Percentiles rank a stretch among this genome's conserved stretches.
Conservation (phyloP, 2,113 vertebrate genomes). For the Pyrgilauda ruficollis region DNA sequence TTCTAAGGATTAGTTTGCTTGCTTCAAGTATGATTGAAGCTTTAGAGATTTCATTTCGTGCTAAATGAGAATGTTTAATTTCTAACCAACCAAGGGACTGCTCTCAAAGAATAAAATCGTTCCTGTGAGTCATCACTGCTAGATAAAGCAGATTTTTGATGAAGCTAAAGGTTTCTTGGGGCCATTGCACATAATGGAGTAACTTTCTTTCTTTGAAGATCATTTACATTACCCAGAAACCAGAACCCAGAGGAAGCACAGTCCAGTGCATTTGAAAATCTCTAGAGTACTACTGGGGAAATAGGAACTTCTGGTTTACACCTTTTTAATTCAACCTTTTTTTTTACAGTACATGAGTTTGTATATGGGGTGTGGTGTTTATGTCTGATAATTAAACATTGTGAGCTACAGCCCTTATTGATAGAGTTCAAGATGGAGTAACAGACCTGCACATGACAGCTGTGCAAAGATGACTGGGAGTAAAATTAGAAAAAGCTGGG, state of each 20-base stretch:
- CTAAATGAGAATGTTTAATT: constrained; percentile 2
- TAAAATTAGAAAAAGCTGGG: neutral
- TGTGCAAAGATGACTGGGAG: neutral
- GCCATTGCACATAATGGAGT: neutral
- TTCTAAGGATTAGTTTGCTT: constrained; percentile 48
- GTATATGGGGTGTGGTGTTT: neutral
- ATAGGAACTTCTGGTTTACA: neutral
- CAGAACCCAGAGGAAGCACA: neutral
- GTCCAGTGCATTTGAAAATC: neutral
- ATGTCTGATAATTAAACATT: neutral
- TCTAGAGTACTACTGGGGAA: neutral
- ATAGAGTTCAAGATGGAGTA: neutral
- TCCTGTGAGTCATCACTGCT: neutral
- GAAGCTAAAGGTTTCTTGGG: neutral
- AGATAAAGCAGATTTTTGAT: neutral
- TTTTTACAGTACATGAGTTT: neutral
- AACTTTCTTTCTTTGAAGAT: neutral
- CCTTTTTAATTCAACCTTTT: neutral
- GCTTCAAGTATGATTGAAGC: neutral
- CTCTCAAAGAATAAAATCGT: neutral
- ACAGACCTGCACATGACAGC: neutral
- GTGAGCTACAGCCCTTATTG: neutral
- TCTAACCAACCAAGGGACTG: neutral
- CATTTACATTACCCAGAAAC: neutral
- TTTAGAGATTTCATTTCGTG: constrained; percentile 22